phyloP scores from a whole-genome alignment of 2,888 invertebrate species.

The Galerucella nymphaeae region DNA sequence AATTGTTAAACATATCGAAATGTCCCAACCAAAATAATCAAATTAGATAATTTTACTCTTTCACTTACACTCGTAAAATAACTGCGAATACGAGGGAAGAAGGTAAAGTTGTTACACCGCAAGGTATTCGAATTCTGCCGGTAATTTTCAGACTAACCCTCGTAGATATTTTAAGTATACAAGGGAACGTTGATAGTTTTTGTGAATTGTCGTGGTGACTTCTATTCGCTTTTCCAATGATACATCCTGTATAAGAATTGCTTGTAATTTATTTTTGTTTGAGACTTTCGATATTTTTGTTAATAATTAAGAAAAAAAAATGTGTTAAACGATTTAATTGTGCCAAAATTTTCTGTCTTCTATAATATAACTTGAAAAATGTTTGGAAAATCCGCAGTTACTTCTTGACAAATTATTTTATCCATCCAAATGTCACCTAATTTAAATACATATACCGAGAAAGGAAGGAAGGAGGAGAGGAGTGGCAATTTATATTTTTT shows the following conservation, averaged over 20 bases:
- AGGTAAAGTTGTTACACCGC: not conserved
- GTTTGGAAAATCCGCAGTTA: conserved; percentile 24
- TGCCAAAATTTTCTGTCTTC: conserved; percentile 44
- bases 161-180: not conserved
- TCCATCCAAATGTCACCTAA: not conserved
- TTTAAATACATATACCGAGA: too few species aligned
- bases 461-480: too few species aligned
- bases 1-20: conserved; percentile 13
- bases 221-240: too few species aligned
- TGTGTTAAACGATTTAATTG: conserved; percentile 34
- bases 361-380: conserved; percentile 33
- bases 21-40: conserved; percentile 13
- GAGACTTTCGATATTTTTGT: conserved; percentile 21
- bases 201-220: too few species aligned
- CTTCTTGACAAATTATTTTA: not conserved
- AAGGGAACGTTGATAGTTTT: not conserved
- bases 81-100: not conserved
- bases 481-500: too few species aligned
- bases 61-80: conserved; percentile 2
- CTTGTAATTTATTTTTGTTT: conserved; percentile 7
- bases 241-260: too few species aligned
- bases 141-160: not conserved
- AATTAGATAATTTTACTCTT: not conserved
- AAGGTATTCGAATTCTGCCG: not conserved
- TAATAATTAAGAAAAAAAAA: conserved; percentile 32